Base-by-base conservation (phyloP, 2,888 invertebrate genomes). In the Germaria angustata region DNA sequence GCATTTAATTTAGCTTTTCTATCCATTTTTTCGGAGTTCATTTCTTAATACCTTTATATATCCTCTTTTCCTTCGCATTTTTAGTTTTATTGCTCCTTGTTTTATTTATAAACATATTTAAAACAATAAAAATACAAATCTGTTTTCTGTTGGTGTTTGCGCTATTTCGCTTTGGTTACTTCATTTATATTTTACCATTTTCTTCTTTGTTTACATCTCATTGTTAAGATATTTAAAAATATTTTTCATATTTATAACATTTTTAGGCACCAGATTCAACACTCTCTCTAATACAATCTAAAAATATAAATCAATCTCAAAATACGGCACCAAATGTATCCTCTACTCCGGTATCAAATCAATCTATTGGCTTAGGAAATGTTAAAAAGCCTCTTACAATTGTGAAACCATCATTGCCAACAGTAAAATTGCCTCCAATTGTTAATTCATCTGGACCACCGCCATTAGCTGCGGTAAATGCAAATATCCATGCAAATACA, bases 331-430 rank as follows among this genome's bases (percentile, higher is more conserved):
- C 61, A 87, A 41, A 81, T 55, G 17, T 86, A 41, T 85, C 87
- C 34, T 72, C 86, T 41, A 84, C 86, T 46, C 82, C 87, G 34
- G 61, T 87, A 24, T 61, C 86, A 59, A 73, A 86, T 15, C 73
- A 84, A 53, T 77, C 63, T 24, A 13, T 41, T 28, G 53, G 46
- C 0, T 20, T 73, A n/a, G 66, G 61, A 28, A 75, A 51, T 61
- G 17, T 78, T 36, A 82, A 87, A 79, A 85, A 76, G 41, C 65
- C 79, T 20, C 7, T 73, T 78, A 44, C 83, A 53, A 24, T 80
- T 28, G 68, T 80, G 13, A 80, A 83, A 36, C 80, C 83, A 13
- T 66, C 75, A 11, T 41, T 82, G n/a, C 78, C 79, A 20, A 51
- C 68, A 32, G 80, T 80, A 2, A 80, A 83, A 53, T 57, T 79